A percentile compares a stretch with the other conserved stretches of the same genome.
These are phyloP conservation scores for Saccostrea glomerata DNA, from an alignment of 1,140 invertebrate genomes.

Conservation along the genomic window DNA sequence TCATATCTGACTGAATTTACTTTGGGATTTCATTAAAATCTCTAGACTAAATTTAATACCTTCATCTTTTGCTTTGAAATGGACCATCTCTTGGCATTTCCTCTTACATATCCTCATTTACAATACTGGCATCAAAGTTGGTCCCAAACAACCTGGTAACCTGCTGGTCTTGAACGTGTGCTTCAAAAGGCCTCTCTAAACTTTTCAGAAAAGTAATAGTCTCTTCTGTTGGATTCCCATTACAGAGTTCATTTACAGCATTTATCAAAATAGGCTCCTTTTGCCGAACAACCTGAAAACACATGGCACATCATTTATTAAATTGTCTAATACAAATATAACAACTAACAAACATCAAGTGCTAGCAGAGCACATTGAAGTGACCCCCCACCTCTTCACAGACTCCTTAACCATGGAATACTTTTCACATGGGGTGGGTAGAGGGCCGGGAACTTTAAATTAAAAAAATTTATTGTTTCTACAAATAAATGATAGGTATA, in stretches of 20 bases:
- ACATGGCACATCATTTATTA: neutral
- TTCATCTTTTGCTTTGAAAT: slow-evolving; percentile 40
- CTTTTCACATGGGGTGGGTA: too few species aligned
- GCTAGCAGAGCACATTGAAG: neutral
- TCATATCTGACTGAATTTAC: neutral
- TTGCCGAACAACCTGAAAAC: slow-evolving; percentile 38
- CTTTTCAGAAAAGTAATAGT: slow-evolving; percentile 36
- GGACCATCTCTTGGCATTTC: neutral
- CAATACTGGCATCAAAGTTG: slow-evolving; percentile 29
- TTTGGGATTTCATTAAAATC: too few species aligned
- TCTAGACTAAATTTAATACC: neutral
- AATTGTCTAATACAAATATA: neutral
- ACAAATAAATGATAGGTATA: too few species aligned
- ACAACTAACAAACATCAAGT: neutral
- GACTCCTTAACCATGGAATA: too few species aligned
- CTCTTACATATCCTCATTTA: slow-evolving; percentile 37
- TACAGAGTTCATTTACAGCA: slow-evolving; percentile 42
- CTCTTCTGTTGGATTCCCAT: slow-evolving; percentile 31
- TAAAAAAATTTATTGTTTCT: too few species aligned
- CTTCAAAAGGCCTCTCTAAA: slow-evolving; percentile 31
- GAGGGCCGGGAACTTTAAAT: too few species aligned
- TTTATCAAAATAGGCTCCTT: slow-evolving; percentile 26
- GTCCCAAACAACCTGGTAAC: slow-evolving; percentile 39
- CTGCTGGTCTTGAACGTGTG: neutral
- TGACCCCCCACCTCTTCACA: too few species aligned